phyloP scores from a whole-genome alignment of 2,888 invertebrate species.

The Drosophila dives region DNA sequence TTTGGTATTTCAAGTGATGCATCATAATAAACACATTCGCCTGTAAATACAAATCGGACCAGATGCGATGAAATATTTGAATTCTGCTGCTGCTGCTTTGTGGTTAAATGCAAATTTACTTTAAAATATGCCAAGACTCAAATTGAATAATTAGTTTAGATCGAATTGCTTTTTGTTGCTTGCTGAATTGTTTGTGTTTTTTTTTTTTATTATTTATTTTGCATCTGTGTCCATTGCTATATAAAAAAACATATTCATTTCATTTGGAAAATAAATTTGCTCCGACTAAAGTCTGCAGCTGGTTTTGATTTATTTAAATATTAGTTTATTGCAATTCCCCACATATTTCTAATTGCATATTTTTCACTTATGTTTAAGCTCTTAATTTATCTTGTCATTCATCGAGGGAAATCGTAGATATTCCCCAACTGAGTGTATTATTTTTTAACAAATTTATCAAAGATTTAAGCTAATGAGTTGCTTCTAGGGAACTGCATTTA shows the following conservation, averaged over 20 bases:
- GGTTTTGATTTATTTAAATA: slow-evolving; percentile 69
- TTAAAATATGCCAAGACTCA: slow-evolving; percentile 54
- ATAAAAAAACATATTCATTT: not conserved
- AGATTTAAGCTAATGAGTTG: not conserved
- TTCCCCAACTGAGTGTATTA: not conserved
- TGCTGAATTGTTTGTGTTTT: not conserved
- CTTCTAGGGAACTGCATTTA: slow-evolving; percentile 5
- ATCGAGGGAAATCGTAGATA: not conserved
- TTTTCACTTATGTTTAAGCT: slow-evolving; percentile 2
- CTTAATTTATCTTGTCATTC: slow-evolving; percentile 8
- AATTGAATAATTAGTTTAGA: slow-evolving; percentile 40
- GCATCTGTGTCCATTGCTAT: not conserved
- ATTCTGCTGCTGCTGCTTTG: slow-evolving; percentile 31
- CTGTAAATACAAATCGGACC: slow-evolving; percentile 7
- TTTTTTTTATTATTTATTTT: slow-evolving; percentile 19
- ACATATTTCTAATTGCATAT: not conserved
- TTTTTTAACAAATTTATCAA: slow-evolving; percentile 4
- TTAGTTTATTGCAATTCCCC: slow-evolving; percentile 40
- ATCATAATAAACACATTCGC: slow-evolving; percentile 16
- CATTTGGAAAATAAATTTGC: not conserved
- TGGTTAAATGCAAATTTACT: slow-evolving; percentile 60
- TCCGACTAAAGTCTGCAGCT: slow-evolving; percentile 36
- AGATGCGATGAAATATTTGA: slow-evolving; percentile 29
- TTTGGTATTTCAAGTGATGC: slow-evolving; percentile 61
- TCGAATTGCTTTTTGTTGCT: not conserved